Base-by-base conservation (phyloP, 2,888 invertebrate species). In the Polyommatus iphigenia region DNA sequence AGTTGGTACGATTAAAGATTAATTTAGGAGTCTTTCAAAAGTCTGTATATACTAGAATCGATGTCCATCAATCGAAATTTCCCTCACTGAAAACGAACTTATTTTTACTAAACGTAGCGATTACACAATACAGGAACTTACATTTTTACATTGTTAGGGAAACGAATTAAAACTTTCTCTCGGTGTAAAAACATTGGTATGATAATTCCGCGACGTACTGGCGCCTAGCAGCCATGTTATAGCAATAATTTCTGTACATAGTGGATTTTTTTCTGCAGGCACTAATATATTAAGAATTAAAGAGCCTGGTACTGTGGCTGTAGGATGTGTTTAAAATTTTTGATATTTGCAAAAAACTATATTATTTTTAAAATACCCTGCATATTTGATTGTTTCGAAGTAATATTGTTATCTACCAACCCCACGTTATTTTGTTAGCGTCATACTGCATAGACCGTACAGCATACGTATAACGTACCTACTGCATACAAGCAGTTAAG, bases 81-180 rank as follows among this genome's bases (percentile, higher is more conserved):
- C 1, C 54, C 54, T 54, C 18, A 54, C 54, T 54, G 18, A 54
- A 18, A 54, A 54, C 13, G 15, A 15, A 18, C 15, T 50, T 54
- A 54, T 18, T 54, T 54, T 54, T 54, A 54, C 13, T 18, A 18
- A 54, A 18, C 59, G 62, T 62, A 10, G 24, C 62, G 10, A 62
- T 62, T 62, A 10, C n/a, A 62, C 24, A 13, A 62, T 13, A 15
- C 15, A 67, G 29, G 13, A 67, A 67, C 29, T 29, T 15, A 15
- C 67, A 29, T 67, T 59, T 67, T 67, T 67, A 67, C 15, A 29
- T 67, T 29, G 29, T 20, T 62, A 62, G 5, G 29, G 67, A 67
- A 67, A 20, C 67, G 6, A 67, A 67, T 67, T 15, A 67, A 29
- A 67, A 67, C 67, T 67, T 67, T 20, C 24, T 67, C 67, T 29